Conservation (phyloP, 2,113 vertebrate species). For the Labrus mixtus region DNA sequence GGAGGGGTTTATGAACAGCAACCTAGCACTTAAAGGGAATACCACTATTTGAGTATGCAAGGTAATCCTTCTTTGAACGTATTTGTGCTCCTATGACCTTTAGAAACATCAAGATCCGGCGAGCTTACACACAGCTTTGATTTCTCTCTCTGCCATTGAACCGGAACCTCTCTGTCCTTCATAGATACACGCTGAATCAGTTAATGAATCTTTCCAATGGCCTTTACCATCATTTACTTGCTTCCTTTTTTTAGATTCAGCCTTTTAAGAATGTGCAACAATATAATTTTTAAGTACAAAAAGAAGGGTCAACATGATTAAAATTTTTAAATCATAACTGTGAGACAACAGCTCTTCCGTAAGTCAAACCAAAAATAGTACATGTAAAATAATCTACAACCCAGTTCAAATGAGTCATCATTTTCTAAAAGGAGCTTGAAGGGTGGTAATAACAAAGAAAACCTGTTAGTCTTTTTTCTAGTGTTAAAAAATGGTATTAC, state of each 20-base stretch:
- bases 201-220: background rate
- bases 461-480: no score
- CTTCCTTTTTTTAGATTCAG: background rate
- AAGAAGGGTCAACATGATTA: background rate
- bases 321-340: background rate
- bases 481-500: background rate
- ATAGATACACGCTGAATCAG: background rate
- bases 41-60: conserved; percentile 16
- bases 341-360: background rate
- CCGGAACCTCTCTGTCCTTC: background rate
- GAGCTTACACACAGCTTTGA: background rate
- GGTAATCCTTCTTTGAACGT: background rate
- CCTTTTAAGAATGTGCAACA: background rate
- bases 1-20: conserved; percentile 2
- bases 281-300: background rate
- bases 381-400: background rate
- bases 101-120: background rate
- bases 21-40: background rate
- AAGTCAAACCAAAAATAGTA: background rate
- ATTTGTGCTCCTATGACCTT: background rate
- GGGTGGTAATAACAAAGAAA: background rate
- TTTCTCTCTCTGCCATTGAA: background rate
- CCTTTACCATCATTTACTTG: background rate
- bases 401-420: background rate
- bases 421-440: background rate